Evolutionary conservation across 2,888 invertebrate genomes (phyloP).

Genomic region (Phlogophora meticulosa): DNA sequence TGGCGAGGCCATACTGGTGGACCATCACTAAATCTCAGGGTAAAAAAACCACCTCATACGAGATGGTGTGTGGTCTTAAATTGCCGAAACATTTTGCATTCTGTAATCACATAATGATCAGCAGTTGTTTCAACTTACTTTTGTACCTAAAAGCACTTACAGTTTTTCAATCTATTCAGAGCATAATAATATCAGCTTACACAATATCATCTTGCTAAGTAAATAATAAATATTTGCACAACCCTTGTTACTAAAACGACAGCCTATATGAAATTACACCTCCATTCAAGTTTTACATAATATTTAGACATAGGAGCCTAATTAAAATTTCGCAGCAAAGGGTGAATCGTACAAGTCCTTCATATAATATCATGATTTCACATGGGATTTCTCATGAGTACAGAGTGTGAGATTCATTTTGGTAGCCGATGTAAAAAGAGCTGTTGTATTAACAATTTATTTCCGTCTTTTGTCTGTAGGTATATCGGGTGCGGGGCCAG

Average conservation of each 20-base stretch:
- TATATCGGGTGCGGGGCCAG: not conserved
- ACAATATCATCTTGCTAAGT: conserved; percentile 17
- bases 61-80: too few relatives aligned
- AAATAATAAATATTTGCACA: conserved; percentile 19
- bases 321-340: conserved; percentile 64
- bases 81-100: conserved; percentile 1
- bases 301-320: conserved; percentile 58
- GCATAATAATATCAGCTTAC: conserved; percentile 19
- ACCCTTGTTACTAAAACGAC: conserved; percentile 31
- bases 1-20: too few relatives aligned
- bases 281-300: conserved; percentile 19
- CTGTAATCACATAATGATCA: not conserved
- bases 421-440: conserved; percentile 57
- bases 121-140: not conserved
- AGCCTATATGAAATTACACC: conserved; percentile 41
- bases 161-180: not conserved
- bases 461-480: conserved; percentile 6
- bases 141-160: not conserved
- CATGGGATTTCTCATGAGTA: conserved; percentile 74
- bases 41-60: too few relatives aligned
- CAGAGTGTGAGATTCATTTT: conserved; percentile 70
- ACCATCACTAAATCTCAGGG: too few relatives aligned
- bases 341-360: conserved; percentile 61
- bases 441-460: conserved; percentile 17
- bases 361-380: conserved; percentile 75